Percentiles rank a stretch among this genome's conserved stretches.
Conservation (phyloP, 2,797 vertebrate species). For the Sebastiscus albofasciatus region DNA sequence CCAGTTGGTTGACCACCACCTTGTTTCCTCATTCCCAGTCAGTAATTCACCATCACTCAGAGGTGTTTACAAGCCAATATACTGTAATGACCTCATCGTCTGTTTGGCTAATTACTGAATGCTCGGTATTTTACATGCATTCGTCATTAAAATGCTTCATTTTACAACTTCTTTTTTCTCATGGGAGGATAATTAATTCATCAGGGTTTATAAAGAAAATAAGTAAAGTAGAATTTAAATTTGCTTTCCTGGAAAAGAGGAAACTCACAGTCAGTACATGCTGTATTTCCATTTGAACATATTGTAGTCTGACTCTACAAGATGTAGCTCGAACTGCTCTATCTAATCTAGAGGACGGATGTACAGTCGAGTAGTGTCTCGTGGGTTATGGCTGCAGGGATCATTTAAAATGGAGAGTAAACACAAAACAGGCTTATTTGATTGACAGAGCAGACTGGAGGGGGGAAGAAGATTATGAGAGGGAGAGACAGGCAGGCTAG, state of each 20-base stretch:
- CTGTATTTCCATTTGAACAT: not conserved
- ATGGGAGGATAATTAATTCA: not conserved
- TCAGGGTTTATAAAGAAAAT: not conserved
- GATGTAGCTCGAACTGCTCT: not conserved
- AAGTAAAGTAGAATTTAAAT: not conserved
- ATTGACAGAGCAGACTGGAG: slow-evolving; percentile 67
- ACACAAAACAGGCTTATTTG: slow-evolving; percentile 72
- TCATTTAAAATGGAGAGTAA: slow-evolving; percentile 46
- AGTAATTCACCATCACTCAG: slow-evolving; percentile 28
- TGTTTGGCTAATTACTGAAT: not conserved
- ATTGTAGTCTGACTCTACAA: not conserved
- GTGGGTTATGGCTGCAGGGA: slow-evolving; percentile 38
- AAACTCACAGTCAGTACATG: not conserved
- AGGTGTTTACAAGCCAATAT: slow-evolving; percentile 31
- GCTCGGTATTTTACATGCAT: not conserved
- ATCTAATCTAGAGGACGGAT: slow-evolving; percentile 26
- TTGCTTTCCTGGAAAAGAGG: not conserved
- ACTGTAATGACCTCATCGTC: not conserved
- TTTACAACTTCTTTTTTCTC: not conserved
- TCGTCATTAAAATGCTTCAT: not conserved
- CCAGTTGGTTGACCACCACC: slow-evolving; percentile 1
- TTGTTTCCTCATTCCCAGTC: slow-evolving; percentile 54
- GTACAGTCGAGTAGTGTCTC: slow-evolving; percentile 7
- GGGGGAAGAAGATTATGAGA: slow-evolving; percentile 35
- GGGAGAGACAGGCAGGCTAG: slow-evolving; percentile 1